Conservation (phyloP, 2,888 invertebrate species). For the Drosophila neutralis region DNA sequence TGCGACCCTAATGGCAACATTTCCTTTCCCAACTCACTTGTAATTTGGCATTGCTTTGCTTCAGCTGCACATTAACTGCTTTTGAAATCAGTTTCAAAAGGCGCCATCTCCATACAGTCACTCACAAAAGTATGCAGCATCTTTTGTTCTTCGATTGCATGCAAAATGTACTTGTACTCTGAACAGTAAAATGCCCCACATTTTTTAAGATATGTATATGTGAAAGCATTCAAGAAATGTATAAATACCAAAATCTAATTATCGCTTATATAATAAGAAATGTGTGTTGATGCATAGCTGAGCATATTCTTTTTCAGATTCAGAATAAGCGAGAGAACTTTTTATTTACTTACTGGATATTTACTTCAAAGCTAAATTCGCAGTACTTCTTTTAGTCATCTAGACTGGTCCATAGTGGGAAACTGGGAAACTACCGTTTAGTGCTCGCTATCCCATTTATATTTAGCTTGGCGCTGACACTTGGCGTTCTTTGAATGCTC, state of each 20-base stretch:
- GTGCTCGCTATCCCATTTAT: background rate
- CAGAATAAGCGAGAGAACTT: background rate
- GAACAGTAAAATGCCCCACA: background rate
- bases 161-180: background rate
- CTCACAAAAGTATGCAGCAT: conserved; percentile 42
- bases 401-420: background rate
- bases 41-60: background rate
- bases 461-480: conserved; percentile 47
- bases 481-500: conserved; percentile 46
- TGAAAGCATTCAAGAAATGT: background rate
- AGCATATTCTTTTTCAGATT: background rate
- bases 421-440: conserved; percentile 11
- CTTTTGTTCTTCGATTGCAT: conserved; percentile 48
- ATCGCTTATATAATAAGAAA: background rate
- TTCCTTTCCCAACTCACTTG: background rate
- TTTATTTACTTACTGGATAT: background rate
- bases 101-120: conserved; percentile 24
- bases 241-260: background rate
- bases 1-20: background rate
- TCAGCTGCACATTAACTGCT: background rate
- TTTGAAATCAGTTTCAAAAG: conserved; percentile 14
- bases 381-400: background rate
- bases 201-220: background rate
- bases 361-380: background rate
- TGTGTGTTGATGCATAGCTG: background rate